Percentiles rank a stretch among this genome's conserved stretches.
These are phyloP conservation scores for Calyptomena viridis DNA, from an alignment of 2,113 vertebrate species.

Conservation along the genomic window DNA sequence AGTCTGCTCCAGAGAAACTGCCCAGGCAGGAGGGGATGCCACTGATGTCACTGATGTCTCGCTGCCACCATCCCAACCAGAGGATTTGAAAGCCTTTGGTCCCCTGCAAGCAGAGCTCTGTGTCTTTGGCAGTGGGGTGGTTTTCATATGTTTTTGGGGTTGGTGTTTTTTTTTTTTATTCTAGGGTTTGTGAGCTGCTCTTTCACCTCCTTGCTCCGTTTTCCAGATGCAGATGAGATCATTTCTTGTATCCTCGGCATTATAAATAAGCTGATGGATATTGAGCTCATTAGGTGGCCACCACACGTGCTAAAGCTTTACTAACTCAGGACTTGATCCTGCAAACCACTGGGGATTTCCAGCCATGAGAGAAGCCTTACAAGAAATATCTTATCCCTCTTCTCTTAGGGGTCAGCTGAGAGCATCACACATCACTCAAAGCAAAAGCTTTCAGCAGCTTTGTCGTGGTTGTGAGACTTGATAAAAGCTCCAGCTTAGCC, in stretches of 20 bases:
- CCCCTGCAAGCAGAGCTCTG: background rate
- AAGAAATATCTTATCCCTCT: background rate
- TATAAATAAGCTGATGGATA: background rate
- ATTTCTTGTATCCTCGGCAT: background rate
- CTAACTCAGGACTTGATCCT: background rate
- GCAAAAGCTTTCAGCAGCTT: background rate
- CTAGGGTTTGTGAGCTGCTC: background rate
- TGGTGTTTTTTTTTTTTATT: background rate
- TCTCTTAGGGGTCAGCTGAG: background rate
- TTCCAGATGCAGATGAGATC: background rate
- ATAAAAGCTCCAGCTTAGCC: background rate
- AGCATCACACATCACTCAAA: rapidly evolving
- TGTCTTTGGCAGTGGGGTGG: background rate
- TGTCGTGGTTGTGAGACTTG: rapidly evolving
- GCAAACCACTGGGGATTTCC: background rate
- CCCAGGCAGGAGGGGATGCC: background rate
- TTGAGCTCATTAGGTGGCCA: background rate
- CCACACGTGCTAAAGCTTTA: background rate
- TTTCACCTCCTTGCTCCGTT: background rate
- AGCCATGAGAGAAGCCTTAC: background rate
- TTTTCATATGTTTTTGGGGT: no score
- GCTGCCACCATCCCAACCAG: background rate
- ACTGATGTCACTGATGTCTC: background rate
- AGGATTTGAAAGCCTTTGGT: background rate
- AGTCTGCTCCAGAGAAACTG: background rate